Evolutionary conservation across 2,113 vertebrate genomes (phyloP).

Genomic region (Nerophis lumbriciformis): DNA sequence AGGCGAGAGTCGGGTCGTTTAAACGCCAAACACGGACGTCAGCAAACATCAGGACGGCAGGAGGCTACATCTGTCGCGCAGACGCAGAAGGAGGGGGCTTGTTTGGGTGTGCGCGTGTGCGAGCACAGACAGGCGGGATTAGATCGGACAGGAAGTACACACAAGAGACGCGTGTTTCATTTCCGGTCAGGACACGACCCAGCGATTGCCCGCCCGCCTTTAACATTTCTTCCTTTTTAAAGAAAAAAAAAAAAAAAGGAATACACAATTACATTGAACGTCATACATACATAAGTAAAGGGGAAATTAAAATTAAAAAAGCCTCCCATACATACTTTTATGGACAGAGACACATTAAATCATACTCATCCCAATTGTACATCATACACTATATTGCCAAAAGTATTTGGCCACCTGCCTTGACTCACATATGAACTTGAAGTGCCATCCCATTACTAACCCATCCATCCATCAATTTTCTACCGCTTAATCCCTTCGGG

Average conservation of each 20-base stretch:
- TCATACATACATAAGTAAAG: neutral
- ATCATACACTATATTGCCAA: too few species aligned
- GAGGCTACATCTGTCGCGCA: conserved; percentile 38
- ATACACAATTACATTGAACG: neutral
- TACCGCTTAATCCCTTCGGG: too few species aligned
- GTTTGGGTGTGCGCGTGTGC: neutral
- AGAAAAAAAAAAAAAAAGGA: too few species aligned
- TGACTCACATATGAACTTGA: too few species aligned
- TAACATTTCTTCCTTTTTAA: too few species aligned
- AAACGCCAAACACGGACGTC: conserved; percentile 24
- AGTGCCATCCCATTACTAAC: too few species aligned
- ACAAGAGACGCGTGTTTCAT: conserved; percentile 36
- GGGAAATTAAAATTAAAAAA: neutral
- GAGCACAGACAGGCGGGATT: neutral
- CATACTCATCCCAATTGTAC: too few species aligned
- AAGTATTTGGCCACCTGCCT: too few species aligned
- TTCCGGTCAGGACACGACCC: conserved; percentile 7
- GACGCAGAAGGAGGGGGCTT: conserved; percentile 21
- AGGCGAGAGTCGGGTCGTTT: conserved; percentile 20
- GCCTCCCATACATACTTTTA: neutral
- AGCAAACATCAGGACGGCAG: conserved; percentile 34
- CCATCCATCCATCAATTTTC: too few species aligned
- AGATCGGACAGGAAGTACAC: conserved; percentile 49
- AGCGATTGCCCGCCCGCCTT: too few species aligned
- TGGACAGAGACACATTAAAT: too few species aligned